Evolutionary conservation across 2,113 vertebrate genomes (phyloP), one percentile per base, ranked within the genome.

Genomic region (Neoarius graeffei): DNA sequence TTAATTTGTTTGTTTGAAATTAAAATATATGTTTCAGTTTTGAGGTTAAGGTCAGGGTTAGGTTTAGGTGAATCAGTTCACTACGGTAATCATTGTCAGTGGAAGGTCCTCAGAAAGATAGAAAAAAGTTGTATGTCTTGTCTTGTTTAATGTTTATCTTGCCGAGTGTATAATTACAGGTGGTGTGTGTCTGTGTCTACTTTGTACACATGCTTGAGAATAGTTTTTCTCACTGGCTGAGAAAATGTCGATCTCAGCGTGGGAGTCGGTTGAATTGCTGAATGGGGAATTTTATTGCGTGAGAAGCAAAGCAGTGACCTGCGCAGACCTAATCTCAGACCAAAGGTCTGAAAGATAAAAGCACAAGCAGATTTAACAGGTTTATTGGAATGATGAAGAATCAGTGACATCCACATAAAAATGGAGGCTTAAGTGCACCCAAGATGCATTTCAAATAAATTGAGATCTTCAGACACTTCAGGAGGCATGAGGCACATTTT

Each of bases 381-480:
- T 88, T 69, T 86, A 82, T 88, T 79, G 73, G 85, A 90, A 87
- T 88, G 84, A 85, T 83, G 74, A 84, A 60, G 71, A 87, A 89
- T 91, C 90, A 42, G 88, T 91, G 79, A 35, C 11, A 8, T 48
- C 13, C 67, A 35, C 5, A 50, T 48, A 9, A 50, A 50, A 76
- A 9, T 76, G 42, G 35, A 48, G 73, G 42, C 50, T 76, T 48
- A 23, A 50, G 20, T 76, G 42, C 42, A 50, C 42, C 42, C 42
- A 76, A 23, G 42, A 50, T 74, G 42, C 73, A 74, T 74, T 50
- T 74, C 20, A 71, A 74, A 23, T 76, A 76, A 19, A 23, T 48
- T 76, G 11, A 4, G 19, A 76, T 76, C 42, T 48, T 35, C 23
- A 50, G 73, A 76, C 42, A 23, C 42, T 76, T 48, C 20, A 50